Percentiles rank a stretch among this genome's conserved stretches.
Conservation (phyloP, 1,140 invertebrate species). For the Cardiocondyla obscurior region DNA sequence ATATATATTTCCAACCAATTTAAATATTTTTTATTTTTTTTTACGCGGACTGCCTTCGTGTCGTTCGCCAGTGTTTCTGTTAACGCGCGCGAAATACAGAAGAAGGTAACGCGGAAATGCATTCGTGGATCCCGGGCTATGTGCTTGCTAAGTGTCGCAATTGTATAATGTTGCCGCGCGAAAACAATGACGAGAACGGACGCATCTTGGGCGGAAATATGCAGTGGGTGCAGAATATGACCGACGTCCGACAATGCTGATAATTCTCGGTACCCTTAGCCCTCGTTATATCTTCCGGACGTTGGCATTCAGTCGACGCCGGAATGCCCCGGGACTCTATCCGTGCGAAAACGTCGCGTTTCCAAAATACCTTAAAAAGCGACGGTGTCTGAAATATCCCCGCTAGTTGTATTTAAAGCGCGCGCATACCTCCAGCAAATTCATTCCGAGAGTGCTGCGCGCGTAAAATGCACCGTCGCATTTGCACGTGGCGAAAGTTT, state of each 20-base stretch:
- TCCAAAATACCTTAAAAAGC: neutral
- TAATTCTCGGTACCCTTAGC: constrained; percentile 61
- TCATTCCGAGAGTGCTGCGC: neutral
- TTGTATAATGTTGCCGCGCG: constrained; percentile 36
- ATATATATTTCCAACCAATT: neutral
- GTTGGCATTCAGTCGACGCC: neutral
- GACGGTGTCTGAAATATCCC: neutral
- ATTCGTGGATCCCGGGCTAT: constrained; percentile 59
- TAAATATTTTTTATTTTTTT: too few relatives aligned
- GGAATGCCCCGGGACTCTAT: neutral
- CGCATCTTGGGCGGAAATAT: constrained; percentile 49
- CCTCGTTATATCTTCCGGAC: constrained; percentile 23
- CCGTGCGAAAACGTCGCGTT: neutral
- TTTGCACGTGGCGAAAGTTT: neutral
- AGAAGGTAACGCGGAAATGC: constrained; percentile 50
- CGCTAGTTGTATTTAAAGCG: neutral
- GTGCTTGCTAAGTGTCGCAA: constrained; percentile 61
- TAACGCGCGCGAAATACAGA: constrained; percentile 5
- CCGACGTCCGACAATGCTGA: constrained; percentile 42
- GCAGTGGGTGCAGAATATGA: constrained; percentile 55
- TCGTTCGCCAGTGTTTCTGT: neutral
- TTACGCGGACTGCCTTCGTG: neutral
- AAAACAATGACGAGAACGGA: constrained; percentile 54
- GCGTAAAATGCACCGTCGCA: neutral
- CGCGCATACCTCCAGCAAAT: neutral